Evolutionary conservation across 2,797 vertebrate genomes (phyloP).

Genomic region (Rallus crepitans): DNA sequence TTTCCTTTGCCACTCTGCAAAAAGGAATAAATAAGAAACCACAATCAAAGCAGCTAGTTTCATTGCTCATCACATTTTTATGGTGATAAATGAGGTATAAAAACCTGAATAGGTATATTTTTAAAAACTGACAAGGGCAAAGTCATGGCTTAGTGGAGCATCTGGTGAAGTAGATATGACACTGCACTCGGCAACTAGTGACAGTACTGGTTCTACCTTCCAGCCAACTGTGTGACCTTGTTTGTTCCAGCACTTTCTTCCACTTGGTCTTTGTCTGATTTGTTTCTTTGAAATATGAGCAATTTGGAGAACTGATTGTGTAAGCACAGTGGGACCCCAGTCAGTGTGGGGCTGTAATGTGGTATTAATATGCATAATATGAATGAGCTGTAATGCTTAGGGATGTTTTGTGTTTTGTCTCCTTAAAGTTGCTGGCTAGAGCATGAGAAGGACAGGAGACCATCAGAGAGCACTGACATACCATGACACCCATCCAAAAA

Average conservation of each 20-base stretch:
- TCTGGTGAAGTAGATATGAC: background rate
- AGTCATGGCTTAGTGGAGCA: background rate
- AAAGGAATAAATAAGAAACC: slow-evolving; percentile 10
- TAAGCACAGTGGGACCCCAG: accelerated
- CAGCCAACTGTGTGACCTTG: background rate
- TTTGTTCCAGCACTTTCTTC: background rate
- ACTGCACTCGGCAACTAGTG: background rate
- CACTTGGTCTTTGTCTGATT: background rate
- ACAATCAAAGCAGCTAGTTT: background rate
- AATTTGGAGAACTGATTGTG: background rate
- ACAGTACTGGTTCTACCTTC: background rate
- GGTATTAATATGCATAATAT: background rate
- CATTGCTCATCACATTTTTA: background rate
- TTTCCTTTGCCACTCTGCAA: background rate
- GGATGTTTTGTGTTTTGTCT: background rate
- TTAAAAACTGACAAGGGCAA: background rate
- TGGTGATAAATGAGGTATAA: background rate
- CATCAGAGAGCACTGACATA: background rate
- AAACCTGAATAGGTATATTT: background rate
- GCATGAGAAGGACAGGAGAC: background rate
- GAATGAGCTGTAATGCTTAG: background rate
- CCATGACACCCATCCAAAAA: background rate
- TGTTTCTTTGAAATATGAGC: background rate
- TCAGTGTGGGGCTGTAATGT: background rate
- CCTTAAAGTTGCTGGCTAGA: background rate